Evolutionary conservation across 2,113 vertebrate species (phyloP).

Genomic region (Megatriorchis doriae): DNA sequence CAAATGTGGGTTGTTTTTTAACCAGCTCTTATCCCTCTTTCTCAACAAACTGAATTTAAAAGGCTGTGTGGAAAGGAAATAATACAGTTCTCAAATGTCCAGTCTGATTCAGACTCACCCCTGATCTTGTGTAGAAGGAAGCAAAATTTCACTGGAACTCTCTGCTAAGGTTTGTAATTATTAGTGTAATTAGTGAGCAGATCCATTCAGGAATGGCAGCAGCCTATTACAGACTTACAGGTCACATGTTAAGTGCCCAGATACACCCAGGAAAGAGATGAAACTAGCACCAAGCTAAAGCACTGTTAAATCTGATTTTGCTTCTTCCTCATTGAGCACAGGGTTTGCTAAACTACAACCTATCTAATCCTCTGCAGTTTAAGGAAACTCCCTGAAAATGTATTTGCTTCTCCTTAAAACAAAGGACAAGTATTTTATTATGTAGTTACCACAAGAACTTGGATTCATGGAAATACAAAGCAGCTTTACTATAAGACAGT

Average conservation of each 20-base stretch:
- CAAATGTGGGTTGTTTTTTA: not conserved
- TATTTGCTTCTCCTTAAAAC: not conserved
- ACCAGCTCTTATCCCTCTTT: not conserved
- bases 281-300: not conserved
- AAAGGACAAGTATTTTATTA: slow-evolving; percentile 7
- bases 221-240: not conserved
- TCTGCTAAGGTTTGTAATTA: not conserved
- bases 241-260: not conserved
- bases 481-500: not conserved
- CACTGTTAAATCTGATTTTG: not conserved
- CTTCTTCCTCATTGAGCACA: not conserved
- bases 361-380: not conserved
- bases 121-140: not conserved
- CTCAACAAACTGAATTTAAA: not conserved
- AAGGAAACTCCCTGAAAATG: not conserved
- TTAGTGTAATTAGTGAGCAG: not conserved
- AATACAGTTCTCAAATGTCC: not conserved
- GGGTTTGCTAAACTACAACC: not conserved
- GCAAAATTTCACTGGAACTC: not conserved
- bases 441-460: not conserved
- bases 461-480: not conserved
- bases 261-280: not conserved
- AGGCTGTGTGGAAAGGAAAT: not conserved
- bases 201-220: not conserved
- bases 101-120: not conserved